Conservation (phyloP, 2,888 invertebrate genomes). For the Ophion slaviceki region DNA sequence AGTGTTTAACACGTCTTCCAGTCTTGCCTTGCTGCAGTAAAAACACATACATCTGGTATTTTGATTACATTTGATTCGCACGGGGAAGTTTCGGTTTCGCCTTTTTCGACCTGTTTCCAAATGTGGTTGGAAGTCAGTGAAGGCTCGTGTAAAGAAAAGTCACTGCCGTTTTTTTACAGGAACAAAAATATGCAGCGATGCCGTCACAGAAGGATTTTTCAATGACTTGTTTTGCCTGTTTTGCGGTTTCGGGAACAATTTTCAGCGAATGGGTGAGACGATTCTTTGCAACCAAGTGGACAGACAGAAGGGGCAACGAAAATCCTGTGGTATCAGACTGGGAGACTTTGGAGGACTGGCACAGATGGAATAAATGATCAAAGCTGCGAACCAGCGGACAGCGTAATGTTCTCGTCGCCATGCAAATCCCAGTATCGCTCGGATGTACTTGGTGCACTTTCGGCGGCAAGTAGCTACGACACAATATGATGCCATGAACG, state of each 20-base stretch:
- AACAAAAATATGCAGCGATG: not conserved
- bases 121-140: not conserved
- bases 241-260: not conserved
- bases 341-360: not conserved
- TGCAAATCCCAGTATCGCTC: slow-evolving; percentile 6
- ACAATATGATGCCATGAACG: slow-evolving; percentile 41
- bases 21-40: not conserved
- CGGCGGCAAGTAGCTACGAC: slow-evolving; percentile 9
- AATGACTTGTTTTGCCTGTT: not conserved
- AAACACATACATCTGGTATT: too few species aligned
- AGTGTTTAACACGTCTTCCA: not conserved
- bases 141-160: not conserved
- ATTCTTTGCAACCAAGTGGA: not conserved
- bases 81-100: not conserved
- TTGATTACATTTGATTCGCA: too few species aligned
- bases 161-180: not conserved
- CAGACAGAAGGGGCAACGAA: not conserved
- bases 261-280: not conserved
- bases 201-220: not conserved
- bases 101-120: not conserved
- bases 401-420: not conserved
- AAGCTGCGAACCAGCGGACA: slow-evolving; percentile 18
- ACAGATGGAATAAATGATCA: slow-evolving; percentile 47
- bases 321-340: slow-evolving; percentile 8
- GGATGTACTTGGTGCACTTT: slow-evolving; percentile 28